A percentile compares a stretch with the other conserved stretches of the same genome.
Evolutionary conservation across 2,888 invertebrate species (phyloP).

Genomic region (Acronicta aceris): DNA sequence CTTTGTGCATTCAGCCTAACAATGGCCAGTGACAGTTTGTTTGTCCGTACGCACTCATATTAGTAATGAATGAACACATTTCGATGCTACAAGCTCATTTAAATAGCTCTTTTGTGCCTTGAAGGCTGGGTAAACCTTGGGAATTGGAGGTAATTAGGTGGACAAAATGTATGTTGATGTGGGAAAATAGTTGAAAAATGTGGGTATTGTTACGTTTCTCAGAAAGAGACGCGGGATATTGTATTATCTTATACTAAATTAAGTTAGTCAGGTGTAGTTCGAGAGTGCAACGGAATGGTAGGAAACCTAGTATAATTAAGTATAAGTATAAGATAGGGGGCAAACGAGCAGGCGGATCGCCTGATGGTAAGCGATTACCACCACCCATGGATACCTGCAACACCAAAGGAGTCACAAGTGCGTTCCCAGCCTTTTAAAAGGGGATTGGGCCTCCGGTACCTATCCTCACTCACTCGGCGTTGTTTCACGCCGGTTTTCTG

Average conservation of each 20-base stretch:
- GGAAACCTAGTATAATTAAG: too few species aligned
- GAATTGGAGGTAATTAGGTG: conserved; percentile 30
- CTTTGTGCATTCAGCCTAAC: conserved; percentile 29
- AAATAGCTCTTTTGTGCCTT: conserved; percentile 38
- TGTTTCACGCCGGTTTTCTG: too few species aligned
- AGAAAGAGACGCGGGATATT: neutral
- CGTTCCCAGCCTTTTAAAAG: too few species aligned
- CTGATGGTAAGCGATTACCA: too few species aligned
- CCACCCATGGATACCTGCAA: too few species aligned
- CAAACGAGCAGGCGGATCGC: too few species aligned
- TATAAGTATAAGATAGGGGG: too few species aligned
- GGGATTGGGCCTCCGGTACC: too few species aligned
- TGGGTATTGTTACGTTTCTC: conserved; percentile 11
- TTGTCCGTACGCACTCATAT: conserved; percentile 34
- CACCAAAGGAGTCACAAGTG: too few species aligned
- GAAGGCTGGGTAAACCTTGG: conserved; percentile 43
- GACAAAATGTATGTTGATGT: conserved; percentile 15
- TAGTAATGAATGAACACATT: conserved; percentile 36
- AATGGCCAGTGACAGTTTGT: conserved; percentile 30
- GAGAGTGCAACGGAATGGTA: too few species aligned
- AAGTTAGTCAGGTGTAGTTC: too few species aligned
- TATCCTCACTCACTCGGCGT: too few species aligned
- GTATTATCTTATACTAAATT: neutral
- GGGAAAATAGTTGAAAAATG: conserved; percentile 29
- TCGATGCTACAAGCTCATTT: conserved; percentile 20